Conservation (phyloP, 1,140 invertebrate species). For the Bombyx mori region DNA sequence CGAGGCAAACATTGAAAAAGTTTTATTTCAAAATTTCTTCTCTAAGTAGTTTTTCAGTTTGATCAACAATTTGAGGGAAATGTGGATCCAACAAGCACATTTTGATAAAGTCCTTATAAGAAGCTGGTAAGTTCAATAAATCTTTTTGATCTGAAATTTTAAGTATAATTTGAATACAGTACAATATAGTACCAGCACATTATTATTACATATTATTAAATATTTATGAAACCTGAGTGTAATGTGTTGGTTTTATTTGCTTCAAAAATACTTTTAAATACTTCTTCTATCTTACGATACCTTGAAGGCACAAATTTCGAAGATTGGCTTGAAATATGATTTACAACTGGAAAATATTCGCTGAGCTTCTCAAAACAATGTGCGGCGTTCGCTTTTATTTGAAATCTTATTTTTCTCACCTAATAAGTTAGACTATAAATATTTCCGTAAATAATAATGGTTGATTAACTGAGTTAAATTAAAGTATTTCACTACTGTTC, state of each 20-base stretch:
- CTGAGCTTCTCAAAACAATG: conserved; percentile 27
- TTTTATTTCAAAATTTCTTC: conserved; percentile 14
- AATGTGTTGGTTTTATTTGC: conserved; percentile 13
- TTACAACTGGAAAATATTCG: conserved; percentile 37
- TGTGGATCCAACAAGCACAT: conserved; percentile 53
- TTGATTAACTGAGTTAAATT: no score
- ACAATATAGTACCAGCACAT: neutral
- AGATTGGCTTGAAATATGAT: conserved; percentile 19
- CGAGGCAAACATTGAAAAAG: no score
- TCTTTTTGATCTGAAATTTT: conserved; percentile 2
- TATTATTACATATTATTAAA: conserved; percentile 2
- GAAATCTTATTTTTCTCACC: conserved; percentile 52
- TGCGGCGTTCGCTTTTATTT: conserved; percentile 30
- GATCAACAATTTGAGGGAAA: conserved; percentile 44
- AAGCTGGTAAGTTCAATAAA: conserved; percentile 16
- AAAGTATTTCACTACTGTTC: no score
- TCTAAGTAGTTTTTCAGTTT: conserved; percentile 43
- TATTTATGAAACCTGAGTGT: neutral
- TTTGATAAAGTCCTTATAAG: conserved; percentile 47
- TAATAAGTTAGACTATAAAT: conserved; percentile 11
- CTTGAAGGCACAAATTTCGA: conserved; percentile 17
- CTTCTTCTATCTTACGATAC: conserved; percentile 34
- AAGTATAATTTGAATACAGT: neutral
- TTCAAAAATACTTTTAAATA: conserved; percentile 13
- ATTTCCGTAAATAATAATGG: no score